Evolutionary conservation across 2,888 invertebrate genomes (phyloP).

Genomic region (Gonocerus acuteangulatus): DNA sequence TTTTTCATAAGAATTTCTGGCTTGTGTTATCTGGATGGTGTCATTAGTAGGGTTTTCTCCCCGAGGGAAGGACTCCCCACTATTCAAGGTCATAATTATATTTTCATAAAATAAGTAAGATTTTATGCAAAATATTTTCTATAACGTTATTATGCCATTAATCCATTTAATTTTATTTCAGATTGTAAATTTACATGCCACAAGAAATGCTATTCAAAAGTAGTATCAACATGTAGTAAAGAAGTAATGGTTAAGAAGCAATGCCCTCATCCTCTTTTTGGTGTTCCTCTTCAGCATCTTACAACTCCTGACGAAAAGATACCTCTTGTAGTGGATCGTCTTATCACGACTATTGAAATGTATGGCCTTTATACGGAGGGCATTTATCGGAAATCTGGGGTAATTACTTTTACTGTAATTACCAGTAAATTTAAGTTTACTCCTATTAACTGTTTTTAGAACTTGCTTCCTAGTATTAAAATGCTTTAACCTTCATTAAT

Average conservation of each 20-base stretch:
- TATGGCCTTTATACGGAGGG: slow-evolving; percentile 88
- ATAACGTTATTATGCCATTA: too few relatives aligned
- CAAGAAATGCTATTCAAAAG: slow-evolving; percentile 83
- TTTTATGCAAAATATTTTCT: too few relatives aligned
- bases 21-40: too few relatives aligned
- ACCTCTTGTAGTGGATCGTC: slow-evolving; percentile 78
- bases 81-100: too few relatives aligned
- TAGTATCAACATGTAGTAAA: slow-evolving; percentile 52
- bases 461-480: neutral
- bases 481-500: neutral
- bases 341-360: slow-evolving; percentile 85
- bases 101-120: too few relatives aligned
- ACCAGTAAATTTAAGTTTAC: neutral
- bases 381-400: slow-evolving; percentile 84
- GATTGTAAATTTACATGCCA: slow-evolving; percentile 87
- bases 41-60: too few relatives aligned
- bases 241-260: slow-evolving; percentile 43
- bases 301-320: slow-evolving; percentile 69
- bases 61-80: too few relatives aligned
- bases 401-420: slow-evolving; percentile 50
- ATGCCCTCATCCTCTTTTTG: slow-evolving; percentile 59
- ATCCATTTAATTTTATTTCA: too few relatives aligned
- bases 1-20: too few relatives aligned
- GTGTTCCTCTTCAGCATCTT: slow-evolving; percentile 66
- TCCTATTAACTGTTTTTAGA: neutral